Evolutionary conservation across 2,888 invertebrate genomes (phyloP), one percentile per base, ranked within the genome.

Genomic region (Hypomecis punctinalis): DNA sequence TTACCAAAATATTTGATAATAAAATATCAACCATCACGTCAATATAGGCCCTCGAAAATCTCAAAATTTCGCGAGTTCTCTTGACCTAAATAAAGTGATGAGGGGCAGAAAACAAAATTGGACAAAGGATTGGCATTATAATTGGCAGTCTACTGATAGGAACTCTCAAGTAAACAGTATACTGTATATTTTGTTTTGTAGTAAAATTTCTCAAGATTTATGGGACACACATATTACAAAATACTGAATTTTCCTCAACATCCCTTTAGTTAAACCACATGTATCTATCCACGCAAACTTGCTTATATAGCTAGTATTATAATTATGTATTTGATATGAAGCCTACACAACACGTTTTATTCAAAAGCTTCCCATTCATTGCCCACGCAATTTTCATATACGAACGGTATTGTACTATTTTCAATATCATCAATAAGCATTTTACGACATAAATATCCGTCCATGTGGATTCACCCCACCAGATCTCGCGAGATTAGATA

Each of bases 401-500:
- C 42, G 36, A 57, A 46, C 11, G 11, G 39, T 39, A 51, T 39
- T 13, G 39, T 23, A 58, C 42, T 58, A 53, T 63, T 63, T 48
- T 45, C 53, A 59, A 53, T 10, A 6, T 59, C 48, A 62, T 63
- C 60, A 63, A 63, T 63, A 67, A 63, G 48, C 40, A 40, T 58
- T 67, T 51, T 33, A 59, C 37, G 45, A 45, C 40, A 67, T 59
- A 66, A 66, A 66, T 47, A 55, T 61, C 45, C 45, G 40, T 23
- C 23, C 23, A 2, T 23, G 23, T 23, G 23, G 23, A 23, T 23
- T 23, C 23, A 3, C 3, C 23, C 23, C 23, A 23, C 23, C 23
- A 23, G 23, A 23, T 23, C 23, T 23, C 23, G 23, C 23, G 3
- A 23, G 23, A 23, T 23, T 23, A 3, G 23, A 23, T 23, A 23